phyloP scores from a whole-genome alignment of 2,113 vertebrate species.

The Nymphicus hollandicus region DNA sequence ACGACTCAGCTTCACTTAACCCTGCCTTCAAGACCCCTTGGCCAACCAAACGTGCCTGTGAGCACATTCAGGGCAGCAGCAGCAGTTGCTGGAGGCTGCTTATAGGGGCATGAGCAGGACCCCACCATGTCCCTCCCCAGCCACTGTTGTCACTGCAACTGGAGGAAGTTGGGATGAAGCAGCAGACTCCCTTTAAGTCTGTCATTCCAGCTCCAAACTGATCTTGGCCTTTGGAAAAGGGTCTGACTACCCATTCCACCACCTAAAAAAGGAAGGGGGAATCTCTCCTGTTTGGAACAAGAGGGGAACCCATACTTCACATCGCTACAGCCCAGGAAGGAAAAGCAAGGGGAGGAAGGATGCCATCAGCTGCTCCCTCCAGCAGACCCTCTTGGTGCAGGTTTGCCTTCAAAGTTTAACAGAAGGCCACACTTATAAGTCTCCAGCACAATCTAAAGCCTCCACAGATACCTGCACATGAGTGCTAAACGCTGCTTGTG shows the following conservation, averaged over 20 bases:
- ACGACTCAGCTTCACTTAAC: background rate
- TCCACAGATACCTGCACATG: background rate
- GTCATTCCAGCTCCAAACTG: background rate
- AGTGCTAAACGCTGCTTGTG: accelerated
- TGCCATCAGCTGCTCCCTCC: background rate
- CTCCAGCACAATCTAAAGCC: background rate
- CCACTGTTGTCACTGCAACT: background rate
- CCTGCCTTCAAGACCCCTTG: background rate
- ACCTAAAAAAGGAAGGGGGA: background rate
- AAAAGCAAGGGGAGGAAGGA: background rate
- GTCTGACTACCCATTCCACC: background rate
- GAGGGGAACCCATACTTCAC: background rate
- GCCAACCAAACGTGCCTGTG: background rate
- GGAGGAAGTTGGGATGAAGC: background rate
- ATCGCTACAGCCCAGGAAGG: background rate
- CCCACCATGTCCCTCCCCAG: accelerated
- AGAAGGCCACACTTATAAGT: background rate
- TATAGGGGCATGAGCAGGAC: accelerated
- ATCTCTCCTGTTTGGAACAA: background rate
- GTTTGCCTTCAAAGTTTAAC: accelerated
- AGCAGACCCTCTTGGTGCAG: background rate
- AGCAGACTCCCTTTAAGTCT: background rate
- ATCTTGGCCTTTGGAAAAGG: background rate
- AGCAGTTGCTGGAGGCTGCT: background rate
- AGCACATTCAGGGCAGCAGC: background rate